Percentiles rank a stretch among this genome's conserved stretches.
Conservation (phyloP, 2,888 invertebrate genomes). For the Smittia sp. region DNA sequence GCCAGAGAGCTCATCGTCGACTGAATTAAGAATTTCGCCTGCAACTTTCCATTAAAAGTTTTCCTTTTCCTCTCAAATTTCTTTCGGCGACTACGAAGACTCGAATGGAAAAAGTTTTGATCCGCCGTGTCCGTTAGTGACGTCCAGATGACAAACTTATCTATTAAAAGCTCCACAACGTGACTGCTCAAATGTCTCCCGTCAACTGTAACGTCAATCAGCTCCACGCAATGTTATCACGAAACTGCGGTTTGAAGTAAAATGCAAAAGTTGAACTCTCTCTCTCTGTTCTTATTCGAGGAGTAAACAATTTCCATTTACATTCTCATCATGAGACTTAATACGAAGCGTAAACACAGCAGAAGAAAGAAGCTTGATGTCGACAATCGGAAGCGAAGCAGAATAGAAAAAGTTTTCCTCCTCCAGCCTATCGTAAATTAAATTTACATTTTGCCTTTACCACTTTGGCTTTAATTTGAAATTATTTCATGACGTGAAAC, state of each 20-base stretch:
- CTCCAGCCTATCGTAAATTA: conserved; percentile 29
- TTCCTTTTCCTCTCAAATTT: too few species aligned
- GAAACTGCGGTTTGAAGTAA: too few species aligned
- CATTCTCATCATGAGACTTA: conserved; percentile 7
- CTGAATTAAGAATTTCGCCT: too few species aligned
- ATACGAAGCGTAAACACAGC: conserved; percentile 3
- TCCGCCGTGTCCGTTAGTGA: too few species aligned
- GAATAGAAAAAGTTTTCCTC: conserved; percentile 23
- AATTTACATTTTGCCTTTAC: conserved; percentile 37
- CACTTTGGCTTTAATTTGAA: conserved; percentile 31
- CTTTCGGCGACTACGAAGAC: too few species aligned
- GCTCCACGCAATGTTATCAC: neutral
- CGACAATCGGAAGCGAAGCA: neutral
- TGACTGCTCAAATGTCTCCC: too few species aligned
- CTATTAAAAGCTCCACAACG: too few species aligned
- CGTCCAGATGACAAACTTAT: too few species aligned
- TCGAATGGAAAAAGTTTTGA: too few species aligned
- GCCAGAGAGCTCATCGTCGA: too few species aligned
- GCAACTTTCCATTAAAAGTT: too few species aligned
- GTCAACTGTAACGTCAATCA: neutral
- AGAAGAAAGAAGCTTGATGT: neutral
- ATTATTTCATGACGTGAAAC: conserved; percentile 14
- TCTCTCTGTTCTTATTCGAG: neutral
- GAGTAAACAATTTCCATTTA: neutral
- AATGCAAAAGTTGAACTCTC: neutral